Percentiles rank a stretch among this genome's conserved stretches.
Evolutionary conservation across 2,888 invertebrate genomes (phyloP).

Genomic region (Magallana nippona): DNA sequence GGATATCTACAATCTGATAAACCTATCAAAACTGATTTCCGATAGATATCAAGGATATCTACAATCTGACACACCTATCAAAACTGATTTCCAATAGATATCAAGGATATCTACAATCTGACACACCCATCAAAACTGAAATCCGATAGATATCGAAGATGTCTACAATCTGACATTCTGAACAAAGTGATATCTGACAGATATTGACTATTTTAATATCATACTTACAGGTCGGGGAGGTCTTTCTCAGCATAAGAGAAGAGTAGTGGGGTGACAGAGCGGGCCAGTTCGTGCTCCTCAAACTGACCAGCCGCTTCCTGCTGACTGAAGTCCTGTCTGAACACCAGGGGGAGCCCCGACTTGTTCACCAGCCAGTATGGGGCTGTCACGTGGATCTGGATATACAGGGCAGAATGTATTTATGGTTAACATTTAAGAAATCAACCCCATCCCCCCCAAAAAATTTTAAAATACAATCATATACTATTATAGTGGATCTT

Average conservation of each 20-base stretch:
- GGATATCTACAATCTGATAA: too few relatives aligned
- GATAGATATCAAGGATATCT: neutral
- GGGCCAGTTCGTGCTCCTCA: conserved; percentile 95
- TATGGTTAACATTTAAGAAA: too few relatives aligned
- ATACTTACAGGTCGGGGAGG: conserved; percentile 81
- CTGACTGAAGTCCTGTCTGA: conserved; percentile 87
- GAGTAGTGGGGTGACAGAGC: conserved; percentile 94
- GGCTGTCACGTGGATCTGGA: conserved; percentile 87
- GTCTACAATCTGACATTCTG: neutral
- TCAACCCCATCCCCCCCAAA: too few relatives aligned
- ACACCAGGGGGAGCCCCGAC: conserved; percentile 96
- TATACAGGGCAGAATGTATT: neutral
- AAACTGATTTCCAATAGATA: neutral
- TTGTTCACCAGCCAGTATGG: conserved; percentile 98
- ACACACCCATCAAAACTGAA: conserved; percentile 60
- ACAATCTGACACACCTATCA: neutral
- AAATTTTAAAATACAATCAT: too few relatives aligned
- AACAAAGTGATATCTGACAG: neutral
- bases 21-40: too few relatives aligned
- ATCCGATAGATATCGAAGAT: too few relatives aligned
- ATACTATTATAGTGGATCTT: too few relatives aligned
- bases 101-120: neutral
- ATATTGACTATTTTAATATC: neutral
- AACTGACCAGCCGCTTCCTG: conserved; percentile 88
- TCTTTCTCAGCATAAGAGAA: conserved; percentile 96